These are phyloP conservation scores for Otolemur crassicaudatus DNA, from an alignment of 2,797 vertebrate species.

Conservation along the genomic window DNA sequence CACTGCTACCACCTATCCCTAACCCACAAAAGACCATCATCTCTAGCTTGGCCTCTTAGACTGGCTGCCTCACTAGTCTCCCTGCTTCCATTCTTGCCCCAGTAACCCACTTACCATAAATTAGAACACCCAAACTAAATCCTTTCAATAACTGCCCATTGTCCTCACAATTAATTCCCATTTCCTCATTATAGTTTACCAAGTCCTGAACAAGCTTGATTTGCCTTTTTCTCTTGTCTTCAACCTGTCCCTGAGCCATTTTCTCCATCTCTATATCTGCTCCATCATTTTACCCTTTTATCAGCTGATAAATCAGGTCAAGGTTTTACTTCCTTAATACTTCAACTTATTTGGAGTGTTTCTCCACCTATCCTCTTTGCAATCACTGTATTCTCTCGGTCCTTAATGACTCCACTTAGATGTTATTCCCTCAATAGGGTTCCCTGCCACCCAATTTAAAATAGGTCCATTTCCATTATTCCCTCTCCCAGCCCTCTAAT, in stretches of 20 bases:
- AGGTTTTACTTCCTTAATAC: neutral
- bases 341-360: neutral
- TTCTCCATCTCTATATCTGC: neutral
- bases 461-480: neutral
- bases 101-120: neutral
- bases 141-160: neutral
- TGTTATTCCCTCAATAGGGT: neutral
- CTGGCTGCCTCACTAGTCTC: neutral
- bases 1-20: no score
- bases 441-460: neutral
- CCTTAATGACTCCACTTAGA: neutral
- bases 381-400: neutral
- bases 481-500: neutral
- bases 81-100: neutral
- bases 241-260: neutral
- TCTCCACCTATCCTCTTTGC: neutral
- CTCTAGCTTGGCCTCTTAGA: neutral
- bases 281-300: neutral
- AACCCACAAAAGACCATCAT: neutral
- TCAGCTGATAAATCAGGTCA: neutral
- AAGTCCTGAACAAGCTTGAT: neutral
- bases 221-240: accelerated
- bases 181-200: neutral
- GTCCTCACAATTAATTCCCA: neutral
- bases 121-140: neutral